Percentiles rank a stretch among this genome's conserved stretches.
These are phyloP conservation scores for human DNA, from an alignment of 2,113 vertebrate species.

Conservation along the genomic window GRCh38 chr9:36788501-36789000, in stretches of 20 bases:
- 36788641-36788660: conserved; percentile 1
- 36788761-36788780: not conserved
- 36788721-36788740: not conserved
- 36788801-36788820: not conserved
- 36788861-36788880: not conserved
- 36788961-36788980: not conserved
- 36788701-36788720: not conserved
- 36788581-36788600: not conserved
- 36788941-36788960: not conserved
- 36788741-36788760: not conserved
- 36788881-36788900: not conserved
- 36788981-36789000: not conserved
- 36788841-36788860: not conserved
- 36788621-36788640: conserved; percentile 18
- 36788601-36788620: not conserved
- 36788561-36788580: not conserved
- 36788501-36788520: not conserved
- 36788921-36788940: not conserved
- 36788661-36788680: not conserved
- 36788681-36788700: not conserved
- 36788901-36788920: not conserved
- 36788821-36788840: too few species aligned
- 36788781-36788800: not conserved
- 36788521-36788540: conserved; percentile 51
- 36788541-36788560: conserved; percentile 65